Base-by-base conservation (phyloP, 2,888 invertebrate species). In the Oligia strigilis region DNA sequence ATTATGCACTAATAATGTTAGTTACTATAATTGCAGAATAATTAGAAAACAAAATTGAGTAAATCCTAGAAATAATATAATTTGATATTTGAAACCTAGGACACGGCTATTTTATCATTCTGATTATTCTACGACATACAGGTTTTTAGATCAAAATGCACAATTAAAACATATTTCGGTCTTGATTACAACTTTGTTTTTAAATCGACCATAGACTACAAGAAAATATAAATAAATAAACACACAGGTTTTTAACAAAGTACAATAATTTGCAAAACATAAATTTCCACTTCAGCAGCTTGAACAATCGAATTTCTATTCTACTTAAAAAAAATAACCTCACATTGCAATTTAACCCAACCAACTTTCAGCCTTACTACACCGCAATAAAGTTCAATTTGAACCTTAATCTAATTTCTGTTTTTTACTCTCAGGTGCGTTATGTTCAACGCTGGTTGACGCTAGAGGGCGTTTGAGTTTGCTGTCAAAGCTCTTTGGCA, bases 391-490 rank as follows among this genome's bases (percentile, higher is more conserved):
- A 55, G 73, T 75, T 72, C 60, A 80, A 79, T 72, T 66, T 83
- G 55, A 23, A 29, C 23, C 72, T 69, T 87, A 94, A 86, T 95
- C 94, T 58, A 91, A 67, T 80, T 95, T 96, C 77, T 91, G 91
- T 69, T 94, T 96, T 82, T 95, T 95, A 52, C 77, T 73, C 1
- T 92, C 92, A n/a, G 87, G 84, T 75, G 83, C 90, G 0, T 81
- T 81, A 0, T 89, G 74, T 6, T 93, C 93, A 0, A 46, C 23
- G 0, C 86, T 85, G 4, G 77, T 82, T 14, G 89, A 17, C 46
- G 74, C 76, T 0, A 88, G 29, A 0, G 94, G 90, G 0, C 95
- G 91, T 77, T 95, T 95, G 3, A 94, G 78, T 75, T 93, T 93
- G 0, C 83, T 87, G 2, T 94, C 94, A 46, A 91, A 85, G 14